Percentiles rank a stretch among this genome's conserved stretches.
These are phyloP conservation scores for Phaenicophaeus curvirostris DNA, from an alignment of 2,797 vertebrate genomes.

Conservation along the genomic window DNA sequence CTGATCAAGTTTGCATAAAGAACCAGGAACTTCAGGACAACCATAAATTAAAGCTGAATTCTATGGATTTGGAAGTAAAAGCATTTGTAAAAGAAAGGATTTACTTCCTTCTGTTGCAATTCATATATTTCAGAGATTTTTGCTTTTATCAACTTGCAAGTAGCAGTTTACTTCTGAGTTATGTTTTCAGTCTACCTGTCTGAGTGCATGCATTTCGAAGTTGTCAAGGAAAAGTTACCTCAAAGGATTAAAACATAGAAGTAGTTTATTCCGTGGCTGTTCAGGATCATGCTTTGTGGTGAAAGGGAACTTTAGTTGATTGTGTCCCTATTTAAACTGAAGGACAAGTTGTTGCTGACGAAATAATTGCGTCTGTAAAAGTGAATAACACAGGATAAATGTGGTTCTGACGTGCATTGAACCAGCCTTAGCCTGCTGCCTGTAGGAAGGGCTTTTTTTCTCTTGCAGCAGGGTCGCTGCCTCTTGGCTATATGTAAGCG, in stretches of 20 bases:
- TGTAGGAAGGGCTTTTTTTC: not conserved
- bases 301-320: not conserved
- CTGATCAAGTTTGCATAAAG: not conserved
- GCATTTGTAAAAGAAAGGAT: not conserved
- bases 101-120: not conserved
- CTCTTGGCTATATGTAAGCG: not conserved
- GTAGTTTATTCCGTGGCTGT: not conserved
- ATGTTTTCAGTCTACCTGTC: not conserved
- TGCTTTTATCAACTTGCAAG: not conserved
- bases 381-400: rapidly evolving
- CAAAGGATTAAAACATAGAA: not conserved
- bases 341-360: not conserved
- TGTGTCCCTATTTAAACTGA: not conserved
- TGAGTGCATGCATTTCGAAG: not conserved
- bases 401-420: not conserved
- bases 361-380: not conserved
- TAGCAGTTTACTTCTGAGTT: not conserved
- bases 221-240: not conserved
- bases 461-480: not conserved
- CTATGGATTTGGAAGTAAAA: not conserved
- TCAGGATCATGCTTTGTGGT: not conserved
- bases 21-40: not conserved
- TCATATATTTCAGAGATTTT: not conserved
- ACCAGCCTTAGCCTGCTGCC: not conserved
- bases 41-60: not conserved